Conservation (phyloP, 1,140 invertebrate species). For the Philotrypesis tridentata region DNA sequence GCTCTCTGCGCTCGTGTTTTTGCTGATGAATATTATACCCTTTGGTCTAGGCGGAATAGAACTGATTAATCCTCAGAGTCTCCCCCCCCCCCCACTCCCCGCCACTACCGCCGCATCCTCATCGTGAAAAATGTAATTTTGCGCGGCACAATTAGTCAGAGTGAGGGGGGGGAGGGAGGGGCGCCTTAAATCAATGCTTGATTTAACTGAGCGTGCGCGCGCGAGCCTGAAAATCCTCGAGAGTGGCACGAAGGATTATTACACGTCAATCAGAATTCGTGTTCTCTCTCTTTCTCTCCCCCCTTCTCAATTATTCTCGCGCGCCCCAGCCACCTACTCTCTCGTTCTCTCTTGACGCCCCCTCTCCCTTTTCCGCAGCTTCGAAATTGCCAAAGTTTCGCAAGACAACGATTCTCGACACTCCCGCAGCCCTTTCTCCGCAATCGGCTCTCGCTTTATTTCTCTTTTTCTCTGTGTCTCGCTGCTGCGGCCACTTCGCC, state of each 20-base stretch:
- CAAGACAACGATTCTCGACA: slow-evolving; percentile 57
- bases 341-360: no score
- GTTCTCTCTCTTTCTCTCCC: neutral
- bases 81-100: no score
- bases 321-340: neutral
- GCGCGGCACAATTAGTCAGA: slow-evolving; percentile 1
- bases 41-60: neutral
- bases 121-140: slow-evolving; percentile 44
- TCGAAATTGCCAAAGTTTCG: slow-evolving; percentile 63
- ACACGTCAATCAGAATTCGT: slow-evolving; percentile 61
- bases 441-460: neutral
- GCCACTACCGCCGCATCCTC: no score
- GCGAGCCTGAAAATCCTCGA: slow-evolving; percentile 27
- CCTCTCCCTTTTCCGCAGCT: slow-evolving; percentile 3
- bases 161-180: no score
- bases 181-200: slow-evolving; percentile 25
- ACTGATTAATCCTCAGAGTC: neutral
- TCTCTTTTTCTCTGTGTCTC: no score
- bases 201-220: slow-evolving; percentile 6
- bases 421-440: neutral
- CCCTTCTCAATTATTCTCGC: neutral
- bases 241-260: slow-evolving; percentile 58
- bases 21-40: neutral
- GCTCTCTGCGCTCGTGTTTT: neutral
- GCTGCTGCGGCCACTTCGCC: neutral